Evolutionary conservation across 2,113 vertebrate species (phyloP), one percentile per base, ranked within the genome.

Genomic region (Neodon shergylaensis): DNA sequence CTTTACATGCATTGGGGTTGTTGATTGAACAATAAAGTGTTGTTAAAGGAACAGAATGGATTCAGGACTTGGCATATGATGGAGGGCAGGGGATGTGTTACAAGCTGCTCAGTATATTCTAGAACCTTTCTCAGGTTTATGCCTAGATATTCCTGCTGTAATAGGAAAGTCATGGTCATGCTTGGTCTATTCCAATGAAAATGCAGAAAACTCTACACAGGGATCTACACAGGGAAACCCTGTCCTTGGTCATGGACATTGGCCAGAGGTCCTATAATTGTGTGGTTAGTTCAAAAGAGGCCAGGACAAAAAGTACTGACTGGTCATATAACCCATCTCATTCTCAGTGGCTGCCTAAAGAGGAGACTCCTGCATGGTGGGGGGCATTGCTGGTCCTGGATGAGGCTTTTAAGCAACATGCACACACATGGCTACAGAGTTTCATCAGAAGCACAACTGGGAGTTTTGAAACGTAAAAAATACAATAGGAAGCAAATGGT

Each of bases 401-500:
- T 61, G 44, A 65, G 72, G 66, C 94, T 94, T 97, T 95, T 97
- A 83, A 96, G 63, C 52, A 33, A 44, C 0, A 2, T 61, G 54
- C 92, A 94, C 66, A 91, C 9, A 66, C 81, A 76, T 82, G 24
- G 58, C 54, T 54, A 11, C 36, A 81, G 79, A 52, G 49, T 88
- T 94, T 94, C 78, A 95, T 92, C 95, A 91, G 81, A 82, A 70
- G 85, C 39, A 73, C 73, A 94, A 92, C 1, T 19, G 14, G 33
- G 61, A 94, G 73, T 74, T 94, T 94, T 54, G 94, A 36, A 98
- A 96, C 63, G 61, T 54, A 47, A 61, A 74, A 84, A 73, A 61
- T 49, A 94, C 54, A 95, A 96, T 86, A 95, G 79, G 92, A 97
- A 92, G 63, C 84, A 73, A 86, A 92, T 88, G 10, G 77, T 94